These are phyloP conservation scores for Cerceris rybyensis DNA, from an alignment of 2,888 invertebrate species.

Conservation along the genomic window DNA sequence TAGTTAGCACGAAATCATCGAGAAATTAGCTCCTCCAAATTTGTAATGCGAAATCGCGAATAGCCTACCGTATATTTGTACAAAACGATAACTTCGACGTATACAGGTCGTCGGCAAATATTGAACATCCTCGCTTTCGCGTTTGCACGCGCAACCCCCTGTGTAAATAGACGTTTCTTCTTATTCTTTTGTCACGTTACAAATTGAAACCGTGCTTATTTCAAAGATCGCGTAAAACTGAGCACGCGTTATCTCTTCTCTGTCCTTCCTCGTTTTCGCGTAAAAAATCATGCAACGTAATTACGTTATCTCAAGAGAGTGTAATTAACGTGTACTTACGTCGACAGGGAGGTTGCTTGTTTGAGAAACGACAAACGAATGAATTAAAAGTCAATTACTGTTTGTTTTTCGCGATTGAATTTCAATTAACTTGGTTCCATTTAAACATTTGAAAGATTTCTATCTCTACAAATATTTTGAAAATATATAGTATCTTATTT, in stretches of 20 bases:
- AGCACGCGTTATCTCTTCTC: neutral
- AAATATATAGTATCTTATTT: too few relatives aligned
- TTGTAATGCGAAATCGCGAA: constrained; percentile 10
- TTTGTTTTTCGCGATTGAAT: too few relatives aligned
- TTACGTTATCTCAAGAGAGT: neutral
- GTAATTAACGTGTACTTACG: neutral
- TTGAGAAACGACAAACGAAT: neutral
- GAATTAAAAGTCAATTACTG: neutral
- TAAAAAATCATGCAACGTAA: neutral
- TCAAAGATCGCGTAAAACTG: too few relatives aligned
- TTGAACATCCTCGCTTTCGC: neutral
- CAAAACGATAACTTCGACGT: constrained; percentile 39
- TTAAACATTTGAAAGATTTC: too few relatives aligned
- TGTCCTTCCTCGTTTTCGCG: neutral
- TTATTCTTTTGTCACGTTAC: too few relatives aligned
- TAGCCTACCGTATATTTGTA: constrained; percentile 34
- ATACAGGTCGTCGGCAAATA: constrained; percentile 35
- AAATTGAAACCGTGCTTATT: too few relatives aligned
- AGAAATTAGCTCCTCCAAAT: too few relatives aligned
- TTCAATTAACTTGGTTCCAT: too few relatives aligned
- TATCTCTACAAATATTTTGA: too few relatives aligned
- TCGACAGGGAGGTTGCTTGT: neutral
- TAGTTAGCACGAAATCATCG: too few relatives aligned
- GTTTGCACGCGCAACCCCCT: constrained; percentile 1
- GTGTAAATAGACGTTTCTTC: constrained; percentile 17